Evolutionary conservation across 2,888 invertebrate genomes (phyloP).

Genomic region (Anagyrus pseudococci): DNA sequence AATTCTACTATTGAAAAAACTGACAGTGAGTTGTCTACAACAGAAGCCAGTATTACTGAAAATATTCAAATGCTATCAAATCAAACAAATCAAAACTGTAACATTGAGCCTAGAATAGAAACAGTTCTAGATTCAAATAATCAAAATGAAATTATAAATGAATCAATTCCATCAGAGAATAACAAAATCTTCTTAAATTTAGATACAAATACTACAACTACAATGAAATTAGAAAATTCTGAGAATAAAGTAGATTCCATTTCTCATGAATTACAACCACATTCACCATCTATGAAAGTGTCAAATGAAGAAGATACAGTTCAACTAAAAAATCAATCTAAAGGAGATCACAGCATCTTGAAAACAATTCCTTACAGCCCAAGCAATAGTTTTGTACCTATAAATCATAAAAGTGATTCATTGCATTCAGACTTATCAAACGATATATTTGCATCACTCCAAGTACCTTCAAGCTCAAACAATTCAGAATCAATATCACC

Average conservation of each 20-base stretch:
- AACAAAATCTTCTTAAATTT: slow-evolving; percentile 56
- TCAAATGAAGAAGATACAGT: slow-evolving; percentile 39
- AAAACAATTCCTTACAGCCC: slow-evolving; percentile 53
- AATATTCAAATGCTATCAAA: slow-evolving; percentile 19
- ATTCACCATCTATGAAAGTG: slow-evolving; percentile 26
- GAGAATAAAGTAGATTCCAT: slow-evolving; percentile 26
- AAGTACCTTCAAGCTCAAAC: slow-evolving; percentile 66
- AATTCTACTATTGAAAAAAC: slow-evolving; percentile 11
- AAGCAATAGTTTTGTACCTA: slow-evolving; percentile 57
- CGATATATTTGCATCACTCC: slow-evolving; percentile 69
- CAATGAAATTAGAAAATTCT: slow-evolving; percentile 52
- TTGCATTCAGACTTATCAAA: slow-evolving; percentile 66
- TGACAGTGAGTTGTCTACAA: slow-evolving; percentile 13
- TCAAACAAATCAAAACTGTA: slow-evolving; percentile 49
- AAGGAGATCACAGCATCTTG: slow-evolving; percentile 44
- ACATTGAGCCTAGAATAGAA: slow-evolving; percentile 52
- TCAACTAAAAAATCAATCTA: slow-evolving; percentile 41
- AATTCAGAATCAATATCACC: slow-evolving; percentile 73
- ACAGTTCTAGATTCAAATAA: slow-evolving; percentile 44
- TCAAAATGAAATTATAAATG: slow-evolving; percentile 44
- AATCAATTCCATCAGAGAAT: slow-evolving; percentile 41
- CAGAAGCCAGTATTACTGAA: slow-evolving; percentile 21
- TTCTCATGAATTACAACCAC: slow-evolving; percentile 20
- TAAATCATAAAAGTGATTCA: slow-evolving; percentile 50
- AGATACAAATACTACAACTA: slow-evolving; percentile 59